Evolutionary conservation across 2,113 vertebrate species (phyloP).

Genomic region (Lophura nycthemera): DNA sequence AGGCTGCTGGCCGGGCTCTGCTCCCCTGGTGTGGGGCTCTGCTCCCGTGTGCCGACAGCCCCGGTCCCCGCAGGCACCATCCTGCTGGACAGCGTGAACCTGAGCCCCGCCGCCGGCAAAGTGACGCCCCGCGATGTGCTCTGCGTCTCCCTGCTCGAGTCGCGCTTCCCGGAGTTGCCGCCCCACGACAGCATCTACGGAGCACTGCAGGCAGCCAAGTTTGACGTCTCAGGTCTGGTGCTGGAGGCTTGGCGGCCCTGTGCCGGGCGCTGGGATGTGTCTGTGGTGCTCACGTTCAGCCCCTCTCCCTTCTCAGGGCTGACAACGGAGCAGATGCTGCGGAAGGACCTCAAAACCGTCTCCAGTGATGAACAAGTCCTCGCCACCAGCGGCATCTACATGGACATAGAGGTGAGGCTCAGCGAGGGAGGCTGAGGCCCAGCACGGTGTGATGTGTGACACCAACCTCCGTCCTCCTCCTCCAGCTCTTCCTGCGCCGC

Average conservation of each 20-base stretch:
- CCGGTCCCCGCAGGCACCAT: conserved; percentile 78
- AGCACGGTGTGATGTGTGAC: fast-evolving
- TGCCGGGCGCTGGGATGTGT: neutral
- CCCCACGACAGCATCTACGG: conserved; percentile 79
- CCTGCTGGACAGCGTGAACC: conserved; percentile 91
- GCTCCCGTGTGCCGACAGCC: neutral
- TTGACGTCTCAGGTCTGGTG: conserved; percentile 87
- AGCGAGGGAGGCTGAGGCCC: neutral
- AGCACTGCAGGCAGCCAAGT: conserved; percentile 86
- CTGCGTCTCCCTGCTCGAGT: conserved; percentile 78
- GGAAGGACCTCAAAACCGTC: conserved; percentile 92
- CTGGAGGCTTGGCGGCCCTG: too few species aligned
- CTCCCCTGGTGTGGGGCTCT: neutral
- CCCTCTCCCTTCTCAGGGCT: conserved; percentile 75
- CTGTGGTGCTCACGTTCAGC: neutral
- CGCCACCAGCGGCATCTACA: conserved; percentile 85
- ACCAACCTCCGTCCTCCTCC: fast-evolving
- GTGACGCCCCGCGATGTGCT: conserved; percentile 86
- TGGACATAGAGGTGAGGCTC: conserved; percentile 82
- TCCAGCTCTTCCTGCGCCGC: conserved; percentile 83
- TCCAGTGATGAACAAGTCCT: conserved; percentile 66
- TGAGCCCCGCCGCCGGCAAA: conserved; percentile 88
- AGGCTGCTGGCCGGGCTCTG: neutral
- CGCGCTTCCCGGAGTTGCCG: conserved; percentile 84
- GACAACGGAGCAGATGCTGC: conserved; percentile 90